A percentile compares a stretch with the other conserved stretches of the same genome.
phyloP scores from a whole-genome alignment of 1,140 invertebrate genomes.

The Diprion similis region DNA sequence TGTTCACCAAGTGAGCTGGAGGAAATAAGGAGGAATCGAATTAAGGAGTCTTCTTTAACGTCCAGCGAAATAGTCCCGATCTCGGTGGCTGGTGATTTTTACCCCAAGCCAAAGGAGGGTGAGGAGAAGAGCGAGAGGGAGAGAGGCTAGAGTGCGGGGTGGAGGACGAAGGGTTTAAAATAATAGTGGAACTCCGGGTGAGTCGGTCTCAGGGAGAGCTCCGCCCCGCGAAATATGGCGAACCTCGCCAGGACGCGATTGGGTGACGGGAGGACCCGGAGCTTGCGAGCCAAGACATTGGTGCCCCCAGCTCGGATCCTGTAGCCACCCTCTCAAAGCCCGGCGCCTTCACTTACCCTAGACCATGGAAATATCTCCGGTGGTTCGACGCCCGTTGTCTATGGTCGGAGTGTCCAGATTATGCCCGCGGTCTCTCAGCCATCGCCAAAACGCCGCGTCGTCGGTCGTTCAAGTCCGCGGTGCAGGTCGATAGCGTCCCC shows the following conservation, averaged over 20 bases:
- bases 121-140: too few relatives aligned
- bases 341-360: constrained; percentile 16
- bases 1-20: neutral
- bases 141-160: constrained; percentile 19
- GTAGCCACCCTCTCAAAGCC: constrained; percentile 41
- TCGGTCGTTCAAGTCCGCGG: too few relatives aligned
- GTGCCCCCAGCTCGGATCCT: constrained; percentile 45
- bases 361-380: neutral
- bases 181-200: constrained; percentile 51
- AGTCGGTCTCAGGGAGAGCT: constrained; percentile 51
- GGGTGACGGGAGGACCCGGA: constrained; percentile 59
- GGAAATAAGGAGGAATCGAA: too few relatives aligned
- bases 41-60: neutral
- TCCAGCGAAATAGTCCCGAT: neutral
- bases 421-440: too few relatives aligned
- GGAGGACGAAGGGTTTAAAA: constrained; percentile 47
- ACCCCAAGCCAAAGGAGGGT: neutral
- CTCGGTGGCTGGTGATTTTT: neutral
- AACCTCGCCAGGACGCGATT: constrained; percentile 59
- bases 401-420: neutral
- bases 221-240: constrained; percentile 61
- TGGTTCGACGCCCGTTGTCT: neutral
- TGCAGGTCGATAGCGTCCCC: too few relatives aligned
- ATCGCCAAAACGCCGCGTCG: too few relatives aligned
- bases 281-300: constrained; percentile 60